A percentile compares a stretch with the other conserved stretches of the same genome.
These are phyloP conservation scores for Drosophila mauritiana DNA, from an alignment of 1,140 invertebrate species.

Conservation along the genomic window DNA sequence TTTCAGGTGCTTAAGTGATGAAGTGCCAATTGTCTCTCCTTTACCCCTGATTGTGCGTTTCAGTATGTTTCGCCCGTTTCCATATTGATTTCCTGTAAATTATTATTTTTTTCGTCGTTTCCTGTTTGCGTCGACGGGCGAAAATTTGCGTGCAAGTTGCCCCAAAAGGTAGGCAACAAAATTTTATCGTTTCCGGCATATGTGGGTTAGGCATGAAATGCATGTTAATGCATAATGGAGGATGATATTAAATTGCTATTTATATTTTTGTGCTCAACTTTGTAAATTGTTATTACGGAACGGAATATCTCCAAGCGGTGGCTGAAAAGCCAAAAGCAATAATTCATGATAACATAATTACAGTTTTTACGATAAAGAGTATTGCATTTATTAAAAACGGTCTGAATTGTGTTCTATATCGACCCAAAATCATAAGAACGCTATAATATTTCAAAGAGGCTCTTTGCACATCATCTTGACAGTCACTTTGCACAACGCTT, in stretches of 20 bases:
- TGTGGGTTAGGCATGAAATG: constrained; percentile 65
- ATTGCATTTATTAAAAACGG: not conserved
- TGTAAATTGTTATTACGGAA: not conserved
- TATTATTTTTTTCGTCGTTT: constrained; percentile 34
- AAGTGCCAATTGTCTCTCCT: constrained; percentile 73
- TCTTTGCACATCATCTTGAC: constrained; percentile 17
- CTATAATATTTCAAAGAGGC: not conserved
- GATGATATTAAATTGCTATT: not conserved
- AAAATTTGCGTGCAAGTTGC: constrained; percentile 54
- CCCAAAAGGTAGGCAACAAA: constrained; percentile 70
- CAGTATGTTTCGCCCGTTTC: constrained; percentile 24
- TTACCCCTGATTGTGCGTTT: constrained; percentile 65
- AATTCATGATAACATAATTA: too few relatives aligned
- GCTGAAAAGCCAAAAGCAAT: not conserved
- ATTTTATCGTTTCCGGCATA: constrained; percentile 66
- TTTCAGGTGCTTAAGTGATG: constrained; percentile 82
- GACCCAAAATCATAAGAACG: not conserved
- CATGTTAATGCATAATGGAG: constrained; percentile 41
- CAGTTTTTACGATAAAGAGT: too few relatives aligned
- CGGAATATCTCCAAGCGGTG: not conserved
- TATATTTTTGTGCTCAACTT: too few relatives aligned
- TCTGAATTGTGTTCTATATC: not conserved
- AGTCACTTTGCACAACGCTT: constrained; percentile 10
- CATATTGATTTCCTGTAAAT: constrained; percentile 63
- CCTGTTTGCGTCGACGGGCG: constrained; percentile 28